Conservation (phyloP, 1,140 invertebrate genomes). For the Drosophila tristis region DNA sequence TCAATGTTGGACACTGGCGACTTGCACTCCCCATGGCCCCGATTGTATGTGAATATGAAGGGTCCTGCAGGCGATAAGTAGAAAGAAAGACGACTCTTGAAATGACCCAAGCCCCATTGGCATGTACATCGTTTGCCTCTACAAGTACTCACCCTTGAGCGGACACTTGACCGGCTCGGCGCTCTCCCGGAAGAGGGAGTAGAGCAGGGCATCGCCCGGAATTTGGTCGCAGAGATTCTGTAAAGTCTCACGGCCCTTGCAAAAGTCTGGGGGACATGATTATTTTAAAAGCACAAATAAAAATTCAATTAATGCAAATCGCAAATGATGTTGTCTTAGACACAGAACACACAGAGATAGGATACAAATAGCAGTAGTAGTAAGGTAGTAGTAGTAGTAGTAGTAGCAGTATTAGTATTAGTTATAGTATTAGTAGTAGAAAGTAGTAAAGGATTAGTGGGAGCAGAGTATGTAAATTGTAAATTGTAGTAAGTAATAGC, state of each 20-base stretch:
- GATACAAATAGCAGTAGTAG: slow-evolving; percentile 37
- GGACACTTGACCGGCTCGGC: slow-evolving; percentile 92
- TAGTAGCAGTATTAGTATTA: slow-evolving; percentile 25
- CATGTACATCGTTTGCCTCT: slow-evolving; percentile 17
- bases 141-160: slow-evolving; percentile 86
- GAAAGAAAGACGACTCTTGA: slow-evolving; percentile 24
- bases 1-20: slow-evolving; percentile 94
- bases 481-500: slow-evolving; percentile 55
- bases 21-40: slow-evolving; percentile 93
- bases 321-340: slow-evolving; percentile 55
- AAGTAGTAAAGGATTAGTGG: slow-evolving; percentile 49
- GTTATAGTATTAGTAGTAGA: slow-evolving; percentile 61
- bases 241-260: slow-evolving; percentile 90
- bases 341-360: slow-evolving; percentile 52
- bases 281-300: slow-evolving; percentile 82
- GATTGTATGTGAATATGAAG: slow-evolving; percentile 86
- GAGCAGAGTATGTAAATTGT: slow-evolving; percentile 37
- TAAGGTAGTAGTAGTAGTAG: slow-evolving; percentile 22
- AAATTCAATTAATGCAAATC: slow-evolving; percentile 84
- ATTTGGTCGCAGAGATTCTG: slow-evolving; percentile 92
- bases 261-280: slow-evolving; percentile 89
- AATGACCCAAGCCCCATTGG: slow-evolving; percentile 8
- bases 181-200: slow-evolving; percentile 94
- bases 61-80: slow-evolving; percentile 62
- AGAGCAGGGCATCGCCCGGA: slow-evolving; percentile 93